Percentiles rank a stretch among this genome's conserved stretches.
phyloP scores from a whole-genome alignment of 2,113 vertebrate species.

The Egretta garzetta region DNA sequence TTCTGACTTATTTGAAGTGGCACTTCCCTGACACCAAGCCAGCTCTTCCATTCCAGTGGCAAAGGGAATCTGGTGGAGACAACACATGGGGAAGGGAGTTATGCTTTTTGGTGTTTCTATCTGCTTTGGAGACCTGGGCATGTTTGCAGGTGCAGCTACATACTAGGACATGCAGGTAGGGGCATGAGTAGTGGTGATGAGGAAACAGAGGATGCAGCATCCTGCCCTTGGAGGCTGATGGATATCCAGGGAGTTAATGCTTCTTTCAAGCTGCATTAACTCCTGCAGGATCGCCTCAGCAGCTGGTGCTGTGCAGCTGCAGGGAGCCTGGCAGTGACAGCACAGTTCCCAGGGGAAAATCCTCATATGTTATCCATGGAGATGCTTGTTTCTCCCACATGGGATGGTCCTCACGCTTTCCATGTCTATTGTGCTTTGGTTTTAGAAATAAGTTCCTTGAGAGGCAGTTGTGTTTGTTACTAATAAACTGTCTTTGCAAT shows the following conservation, averaged over 20 bases:
- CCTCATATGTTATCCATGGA: neutral
- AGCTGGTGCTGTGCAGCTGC: conserved; percentile 50
- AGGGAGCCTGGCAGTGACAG: neutral
- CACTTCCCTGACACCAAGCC: neutral
- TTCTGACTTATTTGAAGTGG: neutral
- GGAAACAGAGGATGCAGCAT: neutral
- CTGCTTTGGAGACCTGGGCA: neutral
- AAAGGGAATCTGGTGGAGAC: neutral
- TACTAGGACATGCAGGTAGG: neutral
- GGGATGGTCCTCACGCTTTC: neutral
- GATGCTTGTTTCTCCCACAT: neutral
- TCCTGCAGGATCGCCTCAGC: conserved; percentile 26
- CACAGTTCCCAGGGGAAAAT: neutral
- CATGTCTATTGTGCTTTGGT: neutral
- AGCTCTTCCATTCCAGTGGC: neutral
- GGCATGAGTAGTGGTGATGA: neutral
- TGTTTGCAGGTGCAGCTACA: neutral
- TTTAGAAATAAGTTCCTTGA: neutral
- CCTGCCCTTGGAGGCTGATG: neutral
- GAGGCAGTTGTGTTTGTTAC: neutral
- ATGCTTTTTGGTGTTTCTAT: neutral
- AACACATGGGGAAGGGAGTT: neutral
- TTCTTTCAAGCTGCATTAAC: conserved; percentile 44
- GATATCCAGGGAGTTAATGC: neutral
- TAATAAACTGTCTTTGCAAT: neutral